Conservation (phyloP, 2,113 vertebrate genomes). For the Lepisosteus oculatus region DNA sequence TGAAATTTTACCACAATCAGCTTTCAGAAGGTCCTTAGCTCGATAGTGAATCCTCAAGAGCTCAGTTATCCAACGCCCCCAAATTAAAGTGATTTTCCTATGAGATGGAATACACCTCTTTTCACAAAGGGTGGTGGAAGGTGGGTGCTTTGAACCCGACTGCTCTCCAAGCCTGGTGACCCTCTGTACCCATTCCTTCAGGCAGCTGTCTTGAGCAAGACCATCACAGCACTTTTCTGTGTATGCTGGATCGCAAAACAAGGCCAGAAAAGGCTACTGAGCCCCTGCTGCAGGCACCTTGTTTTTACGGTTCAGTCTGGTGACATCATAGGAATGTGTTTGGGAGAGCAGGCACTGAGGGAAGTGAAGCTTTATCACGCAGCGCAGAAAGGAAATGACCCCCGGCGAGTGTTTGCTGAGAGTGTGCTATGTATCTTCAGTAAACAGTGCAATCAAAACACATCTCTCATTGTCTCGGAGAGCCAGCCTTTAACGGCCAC, state of each 20-base stretch:
- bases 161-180: slow-evolving; percentile 23
- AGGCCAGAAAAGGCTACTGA: not conserved
- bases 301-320: slow-evolving; percentile 40
- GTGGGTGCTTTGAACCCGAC: too few relatives aligned
- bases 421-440: slow-evolving; percentile 23
- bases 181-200: slow-evolving; percentile 19
- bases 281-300: slow-evolving; percentile 40
- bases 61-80: too few relatives aligned
- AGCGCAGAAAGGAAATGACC: slow-evolving; percentile 11
- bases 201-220: too few relatives aligned
- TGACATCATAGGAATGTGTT: slow-evolving; percentile 47
- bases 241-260: not conserved
- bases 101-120: too few relatives aligned
- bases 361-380: slow-evolving; percentile 23
- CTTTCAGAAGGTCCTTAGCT: too few relatives aligned
- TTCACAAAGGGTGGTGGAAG: too few relatives aligned
- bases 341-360: slow-evolving; percentile 14
- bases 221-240: too few relatives aligned
- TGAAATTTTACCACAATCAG: too few relatives aligned
- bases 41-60: too few relatives aligned
- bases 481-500: not conserved
- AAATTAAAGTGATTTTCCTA: too few relatives aligned
- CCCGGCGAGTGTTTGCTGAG: slow-evolving; percentile 16
- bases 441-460: slow-evolving; percentile 24
- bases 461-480: slow-evolving; percentile 21